phyloP scores from a whole-genome alignment of 1,140 invertebrate genomes.

The Cecropterus lyciades region DNA sequence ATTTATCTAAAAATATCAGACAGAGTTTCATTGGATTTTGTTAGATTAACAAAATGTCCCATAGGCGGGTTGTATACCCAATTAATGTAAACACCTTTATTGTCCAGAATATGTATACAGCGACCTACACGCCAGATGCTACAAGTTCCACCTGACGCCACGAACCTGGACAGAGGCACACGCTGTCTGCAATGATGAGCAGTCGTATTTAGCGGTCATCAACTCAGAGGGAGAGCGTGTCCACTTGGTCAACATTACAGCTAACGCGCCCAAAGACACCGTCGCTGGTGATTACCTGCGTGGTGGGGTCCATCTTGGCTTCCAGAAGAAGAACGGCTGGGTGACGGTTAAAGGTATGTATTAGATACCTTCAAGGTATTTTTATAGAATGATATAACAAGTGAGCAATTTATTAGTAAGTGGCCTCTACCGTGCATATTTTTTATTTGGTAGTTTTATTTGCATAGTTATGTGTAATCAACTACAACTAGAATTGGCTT shows the following conservation, averaged over 20 bases:
- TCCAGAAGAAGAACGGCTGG: conserved; percentile 48
- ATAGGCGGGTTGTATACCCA: no score
- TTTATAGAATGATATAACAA: no score
- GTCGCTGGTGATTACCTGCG: conserved; percentile 39
- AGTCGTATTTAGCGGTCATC: conserved; percentile 56
- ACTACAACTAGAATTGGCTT: no score
- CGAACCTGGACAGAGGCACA: conserved; percentile 56
- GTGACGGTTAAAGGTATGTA: conserved; percentile 44
- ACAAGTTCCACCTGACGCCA: conserved; percentile 59
- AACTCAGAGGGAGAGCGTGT: conserved; percentile 53
- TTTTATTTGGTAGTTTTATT: no score
- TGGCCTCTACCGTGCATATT: no score
- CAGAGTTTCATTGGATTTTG: no score
- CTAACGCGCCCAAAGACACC: conserved; percentile 41
- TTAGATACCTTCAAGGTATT: not conserved
- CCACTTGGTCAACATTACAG: conserved; percentile 41
- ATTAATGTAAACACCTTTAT: conserved; percentile 6
- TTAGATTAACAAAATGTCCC: no score
- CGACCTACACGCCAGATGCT: conserved; percentile 43
- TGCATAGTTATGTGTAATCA: no score
- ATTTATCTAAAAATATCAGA: no score
- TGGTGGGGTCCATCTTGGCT: conserved; percentile 46
- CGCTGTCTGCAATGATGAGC: conserved; percentile 49
- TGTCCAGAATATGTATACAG: conserved; percentile 47
- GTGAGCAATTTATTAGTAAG: no score